phyloP scores from a whole-genome alignment of 1,140 invertebrate genomes.

The Pogonomyrmex barbatus region DNA sequence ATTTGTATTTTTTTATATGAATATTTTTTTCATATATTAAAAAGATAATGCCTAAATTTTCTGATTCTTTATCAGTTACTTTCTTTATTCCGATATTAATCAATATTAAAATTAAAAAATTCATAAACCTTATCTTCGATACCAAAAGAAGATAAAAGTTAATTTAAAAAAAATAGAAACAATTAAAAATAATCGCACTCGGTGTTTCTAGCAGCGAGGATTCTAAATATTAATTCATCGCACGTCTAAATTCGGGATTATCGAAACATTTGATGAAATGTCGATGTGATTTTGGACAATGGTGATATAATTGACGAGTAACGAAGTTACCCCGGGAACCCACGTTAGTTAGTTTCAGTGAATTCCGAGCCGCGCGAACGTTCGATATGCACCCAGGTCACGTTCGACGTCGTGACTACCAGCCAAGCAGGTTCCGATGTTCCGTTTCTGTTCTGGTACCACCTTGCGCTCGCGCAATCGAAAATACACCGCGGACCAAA shows the following conservation, averaged over 20 bases:
- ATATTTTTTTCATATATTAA: no score
- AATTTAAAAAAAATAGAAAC: no score
- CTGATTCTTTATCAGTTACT: no score
- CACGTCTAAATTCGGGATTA: background rate
- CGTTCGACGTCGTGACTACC: constrained; percentile 64
- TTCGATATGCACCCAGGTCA: constrained; percentile 68
- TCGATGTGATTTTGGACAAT: background rate
- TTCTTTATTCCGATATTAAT: no score
- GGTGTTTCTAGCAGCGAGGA: background rate
- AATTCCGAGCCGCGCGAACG: background rate
- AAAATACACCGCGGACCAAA: constrained; percentile 16
- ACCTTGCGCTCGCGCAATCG: constrained; percentile 10
- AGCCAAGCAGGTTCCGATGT: constrained; percentile 57
- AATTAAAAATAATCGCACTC: background rate
- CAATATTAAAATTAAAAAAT: no score
- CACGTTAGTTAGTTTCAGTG: background rate
- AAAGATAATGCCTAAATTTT: no score
- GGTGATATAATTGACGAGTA: background rate
- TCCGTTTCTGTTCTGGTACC: constrained; percentile 37
- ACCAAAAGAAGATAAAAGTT: no score
- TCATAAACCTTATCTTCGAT: no score
- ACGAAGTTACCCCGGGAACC: constrained; percentile 10
- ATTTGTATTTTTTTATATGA: no score
- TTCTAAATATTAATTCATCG: background rate
- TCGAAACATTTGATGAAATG: background rate